Percentiles rank a stretch among this genome's conserved stretches.
Evolutionary conservation across 2,888 invertebrate genomes (phyloP).

Genomic region (Drosophila pegasa): DNA sequence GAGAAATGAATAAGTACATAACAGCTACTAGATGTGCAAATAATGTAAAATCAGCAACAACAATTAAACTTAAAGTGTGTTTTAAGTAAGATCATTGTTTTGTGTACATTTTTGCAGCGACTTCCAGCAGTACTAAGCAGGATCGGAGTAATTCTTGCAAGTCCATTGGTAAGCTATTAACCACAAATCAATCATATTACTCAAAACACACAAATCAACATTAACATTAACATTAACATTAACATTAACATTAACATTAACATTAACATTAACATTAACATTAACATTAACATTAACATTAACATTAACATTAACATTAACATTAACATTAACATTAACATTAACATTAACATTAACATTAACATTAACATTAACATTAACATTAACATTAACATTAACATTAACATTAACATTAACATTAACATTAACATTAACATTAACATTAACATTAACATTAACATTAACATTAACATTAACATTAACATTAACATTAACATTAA

Average conservation of each 20-base stretch:
- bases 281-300: conserved; percentile 15
- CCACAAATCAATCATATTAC: conserved; percentile 78
- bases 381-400: no score
- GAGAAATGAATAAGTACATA: conserved; percentile 28
- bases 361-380: no score
- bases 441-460: no score
- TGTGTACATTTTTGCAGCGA: conserved; percentile 91
- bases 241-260: conserved; percentile 15
- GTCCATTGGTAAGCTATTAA: conserved; percentile 94
- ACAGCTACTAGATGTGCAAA: conserved; percentile 43
- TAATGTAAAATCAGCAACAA: conserved; percentile 41
- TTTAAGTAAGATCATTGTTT: conserved; percentile 85
- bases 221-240: background rate
- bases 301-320: conserved; percentile 13
- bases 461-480: no score
- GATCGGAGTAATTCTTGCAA: conserved; percentile 98
- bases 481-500: no score
- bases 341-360: no score
- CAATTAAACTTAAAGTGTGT: conserved; percentile 84
- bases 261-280: background rate
- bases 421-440: no score
- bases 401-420: no score
- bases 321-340: no score
- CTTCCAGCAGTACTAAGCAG: conserved; percentile 97
- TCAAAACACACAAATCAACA: conserved; percentile 23